Conservation (phyloP, 2,797 vertebrate species). For the Brachyrhaphis roseni region DNA sequence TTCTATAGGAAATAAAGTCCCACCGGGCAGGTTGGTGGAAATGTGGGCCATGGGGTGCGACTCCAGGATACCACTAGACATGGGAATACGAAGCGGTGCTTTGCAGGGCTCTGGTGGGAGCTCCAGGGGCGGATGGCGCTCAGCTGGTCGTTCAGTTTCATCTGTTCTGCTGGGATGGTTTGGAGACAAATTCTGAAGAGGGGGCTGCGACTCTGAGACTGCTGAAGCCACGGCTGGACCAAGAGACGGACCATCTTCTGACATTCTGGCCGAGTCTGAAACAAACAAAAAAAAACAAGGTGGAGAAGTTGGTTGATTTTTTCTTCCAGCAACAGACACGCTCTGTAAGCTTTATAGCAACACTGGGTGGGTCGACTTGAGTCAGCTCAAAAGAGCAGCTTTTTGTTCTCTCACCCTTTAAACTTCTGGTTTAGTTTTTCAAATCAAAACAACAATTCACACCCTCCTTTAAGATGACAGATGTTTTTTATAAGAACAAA, state of each 20-base stretch:
- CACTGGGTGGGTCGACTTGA: background rate
- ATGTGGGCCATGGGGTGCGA: constrained; percentile 68
- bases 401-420: background rate
- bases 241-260: constrained; percentile 78
- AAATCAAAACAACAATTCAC: background rate
- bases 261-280: constrained; percentile 65
- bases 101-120: constrained; percentile 71
- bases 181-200: constrained; percentile 68
- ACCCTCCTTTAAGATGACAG: background rate
- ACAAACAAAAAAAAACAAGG: background rate
- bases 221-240: constrained; percentile 49
- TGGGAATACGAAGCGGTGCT: constrained; percentile 65
- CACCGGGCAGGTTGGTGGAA: constrained; percentile 72
- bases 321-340: background rate
- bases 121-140: constrained; percentile 63
- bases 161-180: constrained; percentile 65
- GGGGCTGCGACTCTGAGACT: constrained; percentile 68
- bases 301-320: background rate
- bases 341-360: background rate
- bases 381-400: background rate
- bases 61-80: constrained; percentile 75
- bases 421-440: background rate
- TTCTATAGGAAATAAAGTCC: background rate
- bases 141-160: constrained; percentile 63
- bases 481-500: background rate